Base-by-base conservation (phyloP, 2,888 invertebrate genomes). In the Dicyrtomina minuta region DNA sequence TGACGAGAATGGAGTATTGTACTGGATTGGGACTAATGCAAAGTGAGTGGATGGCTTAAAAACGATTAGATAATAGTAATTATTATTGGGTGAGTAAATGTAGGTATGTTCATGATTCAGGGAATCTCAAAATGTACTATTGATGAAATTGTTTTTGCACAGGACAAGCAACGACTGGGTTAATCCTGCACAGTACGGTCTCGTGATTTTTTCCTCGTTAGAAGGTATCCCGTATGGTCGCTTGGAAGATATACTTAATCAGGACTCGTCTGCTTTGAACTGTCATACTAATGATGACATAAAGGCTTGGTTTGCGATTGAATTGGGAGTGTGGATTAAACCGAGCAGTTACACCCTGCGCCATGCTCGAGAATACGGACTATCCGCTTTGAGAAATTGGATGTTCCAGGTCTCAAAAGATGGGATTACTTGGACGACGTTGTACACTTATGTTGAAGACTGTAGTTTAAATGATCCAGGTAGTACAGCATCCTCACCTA, bases 211-310 rank as follows among this genome's bases (percentile, higher is more conserved):
- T 5, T 92, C 93, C 73, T 93, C 95, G 59, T 96, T 96, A 0
- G 97, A 98, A 61, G 74, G 72, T 13, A 87, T 97, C 76, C 97
- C 98, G 0, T 98, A 97, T 81, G 98, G 98, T 0, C 89, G 93
- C 77, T 87, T 97, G 1, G 97, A 98, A 81, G 97, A 98, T 82
- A 92, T 95, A 70, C 84, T 99, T 20, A 95, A 93, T 56, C 85
- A 95, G 15, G 96, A 97, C 74, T 87, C 90, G 0, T 92, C 95
- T 20, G 95, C 98, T 0, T 86, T 97, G 24, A 98, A 98, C 83
- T 98, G 98, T 80, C 98, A 98, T 81, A 97, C 97, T 0, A 93
- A 92, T 80, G 98, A 99, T 81, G 97, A 98, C 80, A 91, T 93
- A 82, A 87, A 93, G 72, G 92, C 95, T 0, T 97, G 95, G 90